Evolutionary conservation across 53 echinoderm and acorn worm genomes (phyloP), one percentile per base, ranked within the genome.

Genomic region (Astropecten irregularis): DNA sequence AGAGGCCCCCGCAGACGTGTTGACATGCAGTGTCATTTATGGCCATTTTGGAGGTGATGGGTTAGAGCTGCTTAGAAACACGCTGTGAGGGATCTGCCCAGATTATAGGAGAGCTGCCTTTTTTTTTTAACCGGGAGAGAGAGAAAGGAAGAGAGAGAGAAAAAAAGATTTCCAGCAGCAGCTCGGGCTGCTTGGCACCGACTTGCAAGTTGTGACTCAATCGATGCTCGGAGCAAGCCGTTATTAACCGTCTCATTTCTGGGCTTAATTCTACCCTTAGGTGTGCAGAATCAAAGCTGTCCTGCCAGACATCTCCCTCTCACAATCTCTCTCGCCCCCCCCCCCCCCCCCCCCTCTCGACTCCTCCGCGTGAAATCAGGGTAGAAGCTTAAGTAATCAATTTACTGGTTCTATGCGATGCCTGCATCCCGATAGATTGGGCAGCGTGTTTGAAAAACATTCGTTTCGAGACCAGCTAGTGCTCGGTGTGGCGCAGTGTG

Each of bases 201-300:
- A n/a, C n/a, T n/a, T n/a, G 42, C 35, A 16, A 39, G 4, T 22
- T 46, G 79, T 79, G 79, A 79, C 79, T 79, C 79, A 79, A 39
- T 79, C 46, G 30, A n/a, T 9, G 61, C 79, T 79, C 20, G 49
- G 31, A 62, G 79, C 61, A 32, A 46, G 44, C 62, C 18, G 62
- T 79, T 79, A 79, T 79, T 79, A 79, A 79, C 79, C 61, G 46
- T 79, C 79, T 79, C 79, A 79, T 79, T 61, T 48, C 48, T 62
- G 60, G 61, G 64, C 59, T 19, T 79, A 79, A 79, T 79, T 56
- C 31, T 40, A 16, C 60, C 79, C 79, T 34, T n/a, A 60, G 79
- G 79, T 49, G 79, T 25, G 28, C 62, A 22, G 31, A 79, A 79
- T 79, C 79, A 79, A 60, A 60, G 61, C n/a, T 48, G 61, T 40